phyloP scores from a whole-genome alignment of 2,888 invertebrate genomes.

The Kuschelorhynchus macadamiae region DNA sequence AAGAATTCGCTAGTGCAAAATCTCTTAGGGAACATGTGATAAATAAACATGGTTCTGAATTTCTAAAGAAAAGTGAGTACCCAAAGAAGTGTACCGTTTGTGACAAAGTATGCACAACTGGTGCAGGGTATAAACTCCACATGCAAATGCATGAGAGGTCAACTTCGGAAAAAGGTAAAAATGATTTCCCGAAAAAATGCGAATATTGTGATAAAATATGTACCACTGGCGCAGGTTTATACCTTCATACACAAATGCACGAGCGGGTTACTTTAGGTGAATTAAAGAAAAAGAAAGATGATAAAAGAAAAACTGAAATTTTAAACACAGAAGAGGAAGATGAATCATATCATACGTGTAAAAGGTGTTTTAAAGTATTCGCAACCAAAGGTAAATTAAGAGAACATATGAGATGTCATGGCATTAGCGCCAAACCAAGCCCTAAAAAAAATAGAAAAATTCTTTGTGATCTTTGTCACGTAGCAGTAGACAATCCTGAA shows the following conservation, averaged over 20 bases:
- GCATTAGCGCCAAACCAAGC: slow-evolving; percentile 63
- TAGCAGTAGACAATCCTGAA: slow-evolving; percentile 71
- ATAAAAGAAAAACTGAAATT: slow-evolving; percentile 28
- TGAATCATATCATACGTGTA: slow-evolving; percentile 67
- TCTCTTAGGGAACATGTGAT: slow-evolving; percentile 63
- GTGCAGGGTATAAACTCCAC: slow-evolving; percentile 61
- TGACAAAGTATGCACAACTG: slow-evolving; percentile 60
- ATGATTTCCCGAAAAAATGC: slow-evolving; percentile 61
- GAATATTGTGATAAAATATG: slow-evolving; percentile 62
- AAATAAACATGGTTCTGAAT: slow-evolving; percentile 58
- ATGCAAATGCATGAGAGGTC: slow-evolving; percentile 62
- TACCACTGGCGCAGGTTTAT: slow-evolving; percentile 60
- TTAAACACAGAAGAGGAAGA: slow-evolving; percentile 55
- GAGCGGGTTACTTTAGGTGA: slow-evolving; percentile 52
- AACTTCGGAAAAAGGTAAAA: slow-evolving; percentile 29
- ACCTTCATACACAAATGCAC: slow-evolving; percentile 64
- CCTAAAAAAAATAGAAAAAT: slow-evolving; percentile 64
- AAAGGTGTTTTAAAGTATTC: slow-evolving; percentile 70
- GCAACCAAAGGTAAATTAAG: slow-evolving; percentile 67
- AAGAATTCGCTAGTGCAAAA: slow-evolving; percentile 65
- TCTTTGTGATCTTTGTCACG: slow-evolving; percentile 77
- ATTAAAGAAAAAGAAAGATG: slow-evolving; percentile 34
- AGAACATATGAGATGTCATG: slow-evolving; percentile 70
- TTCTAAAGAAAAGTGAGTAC: slow-evolving; percentile 55
- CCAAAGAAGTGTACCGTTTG: slow-evolving; percentile 63